These are phyloP conservation scores for Proterorhinus semilunaris DNA, from an alignment of 2,113 vertebrate species.

Conservation along the genomic window DNA sequence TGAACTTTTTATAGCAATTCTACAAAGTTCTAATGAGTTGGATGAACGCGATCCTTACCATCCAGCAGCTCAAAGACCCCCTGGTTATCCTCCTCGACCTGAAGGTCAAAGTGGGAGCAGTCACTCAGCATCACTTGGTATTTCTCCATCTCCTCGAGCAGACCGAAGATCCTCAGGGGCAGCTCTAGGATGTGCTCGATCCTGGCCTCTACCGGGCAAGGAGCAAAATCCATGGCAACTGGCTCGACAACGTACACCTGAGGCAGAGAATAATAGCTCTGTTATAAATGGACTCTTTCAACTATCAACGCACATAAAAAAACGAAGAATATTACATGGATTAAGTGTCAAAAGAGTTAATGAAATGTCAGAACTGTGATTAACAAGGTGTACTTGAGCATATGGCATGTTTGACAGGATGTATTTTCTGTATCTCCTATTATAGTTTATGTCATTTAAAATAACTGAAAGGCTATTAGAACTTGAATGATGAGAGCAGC, in stretches of 20 bases:
- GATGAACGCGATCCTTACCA: slow-evolving; percentile 71
- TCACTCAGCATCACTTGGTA: slow-evolving; percentile 84
- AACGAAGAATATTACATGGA: background rate
- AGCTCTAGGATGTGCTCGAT: slow-evolving; percentile 85
- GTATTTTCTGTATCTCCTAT: background rate
- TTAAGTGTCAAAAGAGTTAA: background rate
- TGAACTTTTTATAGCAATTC: too few species aligned
- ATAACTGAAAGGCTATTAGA: background rate
- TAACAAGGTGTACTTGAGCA: background rate
- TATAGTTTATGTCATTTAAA: background rate
- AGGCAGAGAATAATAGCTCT: background rate
- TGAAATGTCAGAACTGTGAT: background rate
- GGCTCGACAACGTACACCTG: slow-evolving; percentile 93
- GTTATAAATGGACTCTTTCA: background rate
- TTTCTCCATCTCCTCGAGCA: slow-evolving; percentile 62
- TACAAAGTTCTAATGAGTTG: too few species aligned
- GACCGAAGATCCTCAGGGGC: slow-evolving; percentile 84
- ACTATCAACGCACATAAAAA: background rate
- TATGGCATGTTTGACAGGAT: background rate
- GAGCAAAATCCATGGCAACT: slow-evolving; percentile 87
- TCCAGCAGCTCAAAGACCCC: slow-evolving; percentile 81
- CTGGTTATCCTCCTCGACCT: slow-evolving; percentile 83
- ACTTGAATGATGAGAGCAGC: background rate
- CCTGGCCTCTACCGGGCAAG: slow-evolving; percentile 84
- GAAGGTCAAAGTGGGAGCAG: slow-evolving; percentile 90